These are phyloP conservation scores for Cyclophora albipunctata DNA, from an alignment of 2,888 invertebrate species.

Conservation along the genomic window DNA sequence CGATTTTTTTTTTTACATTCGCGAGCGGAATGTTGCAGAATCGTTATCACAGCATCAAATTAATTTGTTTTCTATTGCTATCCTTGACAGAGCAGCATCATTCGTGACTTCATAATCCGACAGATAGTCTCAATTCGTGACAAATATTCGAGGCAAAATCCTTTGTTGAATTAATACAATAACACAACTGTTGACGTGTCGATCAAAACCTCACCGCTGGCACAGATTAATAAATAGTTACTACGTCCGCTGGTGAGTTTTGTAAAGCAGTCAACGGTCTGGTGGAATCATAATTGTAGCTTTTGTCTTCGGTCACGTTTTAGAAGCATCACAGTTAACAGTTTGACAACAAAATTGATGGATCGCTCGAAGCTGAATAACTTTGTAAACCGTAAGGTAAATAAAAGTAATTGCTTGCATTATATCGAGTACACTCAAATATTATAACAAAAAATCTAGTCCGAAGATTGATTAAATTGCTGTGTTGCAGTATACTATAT, in stretches of 20 bases:
- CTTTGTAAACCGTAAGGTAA: background rate
- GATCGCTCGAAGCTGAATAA: slow-evolving; percentile 19
- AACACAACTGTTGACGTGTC: slow-evolving; percentile 9
- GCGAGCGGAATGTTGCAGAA: no score
- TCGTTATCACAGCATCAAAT: no score
- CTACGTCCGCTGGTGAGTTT: slow-evolving; percentile 21
- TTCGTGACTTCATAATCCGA: slow-evolving; percentile 40
- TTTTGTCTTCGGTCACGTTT: slow-evolving; percentile 52
- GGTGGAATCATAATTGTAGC: slow-evolving; percentile 21
- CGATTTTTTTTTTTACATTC: no score
- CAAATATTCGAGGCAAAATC: slow-evolving; percentile 30
- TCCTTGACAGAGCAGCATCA: background rate
- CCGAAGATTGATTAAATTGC: no score
- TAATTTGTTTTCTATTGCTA: no score
- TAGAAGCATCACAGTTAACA: slow-evolving; percentile 24
- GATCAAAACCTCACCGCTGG: slow-evolving; percentile 12
- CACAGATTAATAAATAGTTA: no score
- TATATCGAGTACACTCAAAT: no score
- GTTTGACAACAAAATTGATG: slow-evolving; percentile 42
- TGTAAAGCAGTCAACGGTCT: slow-evolving; percentile 23
- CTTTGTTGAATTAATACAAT: slow-evolving; percentile 10
- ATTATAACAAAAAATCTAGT: no score
- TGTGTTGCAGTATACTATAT: no score
- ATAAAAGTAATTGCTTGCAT: no score
- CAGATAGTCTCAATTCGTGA: slow-evolving; percentile 33